Evolutionary conservation across 1,140 invertebrate genomes (phyloP).

Genomic region (Micrasema minimum): DNA sequence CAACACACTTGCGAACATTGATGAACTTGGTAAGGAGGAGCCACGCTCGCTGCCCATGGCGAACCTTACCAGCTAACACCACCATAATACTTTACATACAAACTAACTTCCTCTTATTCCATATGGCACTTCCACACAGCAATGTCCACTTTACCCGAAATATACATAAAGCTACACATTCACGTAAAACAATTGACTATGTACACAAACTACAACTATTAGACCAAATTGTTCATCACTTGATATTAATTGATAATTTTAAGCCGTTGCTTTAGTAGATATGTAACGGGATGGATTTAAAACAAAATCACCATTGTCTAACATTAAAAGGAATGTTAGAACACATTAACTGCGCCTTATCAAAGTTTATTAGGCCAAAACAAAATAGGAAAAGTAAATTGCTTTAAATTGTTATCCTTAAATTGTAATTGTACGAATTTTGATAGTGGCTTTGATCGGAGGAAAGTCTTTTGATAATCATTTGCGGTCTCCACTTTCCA

Average conservation of each 20-base stretch:
- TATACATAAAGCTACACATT: slow-evolving; percentile 12
- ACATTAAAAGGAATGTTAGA: slow-evolving; percentile 14
- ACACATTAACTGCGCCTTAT: not conserved
- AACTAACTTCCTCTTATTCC: not conserved
- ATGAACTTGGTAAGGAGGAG: slow-evolving; percentile 71
- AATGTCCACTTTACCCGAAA: not conserved
- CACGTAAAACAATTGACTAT: slow-evolving; percentile 26
- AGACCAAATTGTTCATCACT: slow-evolving; percentile 20
- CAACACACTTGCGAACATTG: slow-evolving; percentile 78
- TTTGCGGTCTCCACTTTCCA: slow-evolving; percentile 66
- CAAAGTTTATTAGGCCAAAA: slow-evolving; percentile 9
- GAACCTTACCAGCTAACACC: slow-evolving; percentile 55
- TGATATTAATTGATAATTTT: slow-evolving; percentile 35
- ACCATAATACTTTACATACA: slow-evolving; percentile 30
- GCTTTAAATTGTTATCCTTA: not conserved
- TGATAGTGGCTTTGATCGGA: slow-evolving; percentile 10
- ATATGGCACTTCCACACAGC: slow-evolving; percentile 20
- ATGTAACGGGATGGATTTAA: slow-evolving; percentile 7
- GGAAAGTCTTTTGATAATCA: slow-evolving; percentile 52
- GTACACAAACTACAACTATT: slow-evolving; percentile 16
- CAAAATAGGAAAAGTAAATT: slow-evolving; percentile 1
- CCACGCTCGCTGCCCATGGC: slow-evolving; percentile 67
- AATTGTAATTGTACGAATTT: slow-evolving; percentile 1
- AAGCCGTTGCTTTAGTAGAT: slow-evolving; percentile 19
- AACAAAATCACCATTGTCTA: not conserved